Evolutionary conservation across 2,888 invertebrate genomes (phyloP).

Genomic region (Xanthorhoe designata): DNA sequence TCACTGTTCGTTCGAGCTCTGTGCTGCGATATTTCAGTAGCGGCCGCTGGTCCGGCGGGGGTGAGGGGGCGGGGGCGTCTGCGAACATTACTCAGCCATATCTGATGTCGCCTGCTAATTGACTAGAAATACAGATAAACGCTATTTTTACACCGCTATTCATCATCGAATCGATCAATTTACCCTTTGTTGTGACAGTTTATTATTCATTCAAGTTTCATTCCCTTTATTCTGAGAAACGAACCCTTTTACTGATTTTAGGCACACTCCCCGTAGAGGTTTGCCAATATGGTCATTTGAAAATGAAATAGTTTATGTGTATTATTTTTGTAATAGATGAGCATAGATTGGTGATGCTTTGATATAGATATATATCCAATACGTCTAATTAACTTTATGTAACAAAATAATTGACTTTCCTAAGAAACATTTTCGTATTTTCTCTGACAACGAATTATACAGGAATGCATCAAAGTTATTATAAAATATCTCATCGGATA

Average conservation of each 20-base stretch:
- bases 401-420: not conserved
- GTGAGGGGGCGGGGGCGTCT: conserved; percentile 39
- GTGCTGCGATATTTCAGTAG: conserved; percentile 32
- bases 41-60: conserved; percentile 30
- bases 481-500: conserved; percentile 12
- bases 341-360: no score
- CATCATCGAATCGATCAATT: conserved; percentile 59
- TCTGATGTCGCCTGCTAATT: conserved; percentile 82
- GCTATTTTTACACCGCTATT: conserved; percentile 71
- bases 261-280: no score
- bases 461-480: conserved; percentile 9
- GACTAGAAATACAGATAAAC: conserved; percentile 83
- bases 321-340: no score
- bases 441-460: not conserved
- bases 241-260: no score
- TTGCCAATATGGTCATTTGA: no score
- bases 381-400: no score
- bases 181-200: conserved; percentile 5
- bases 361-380: no score
- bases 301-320: no score
- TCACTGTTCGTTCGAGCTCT: conserved; percentile 31
- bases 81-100: conserved; percentile 76
- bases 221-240: no score
- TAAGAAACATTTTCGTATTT: not conserved
- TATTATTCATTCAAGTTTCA: no score